A percentile compares a stretch with the other conserved stretches of the same genome.
Evolutionary conservation across 2,888 invertebrate species (phyloP).

Genomic region (Shargacucullia verbasci): DNA sequence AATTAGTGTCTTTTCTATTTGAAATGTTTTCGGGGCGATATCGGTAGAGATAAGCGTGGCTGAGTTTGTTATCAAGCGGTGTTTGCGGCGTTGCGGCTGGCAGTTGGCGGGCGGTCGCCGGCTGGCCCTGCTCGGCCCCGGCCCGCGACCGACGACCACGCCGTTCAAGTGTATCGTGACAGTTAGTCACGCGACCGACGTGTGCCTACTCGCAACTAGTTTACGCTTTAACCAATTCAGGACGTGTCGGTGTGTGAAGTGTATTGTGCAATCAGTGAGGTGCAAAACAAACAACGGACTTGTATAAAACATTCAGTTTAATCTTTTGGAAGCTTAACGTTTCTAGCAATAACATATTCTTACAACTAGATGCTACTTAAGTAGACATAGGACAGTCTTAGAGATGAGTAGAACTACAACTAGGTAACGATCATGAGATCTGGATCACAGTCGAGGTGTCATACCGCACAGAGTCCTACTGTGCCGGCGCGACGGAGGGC

Average conservation of each 20-base stretch:
- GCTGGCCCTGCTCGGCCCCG: constrained; percentile 37
- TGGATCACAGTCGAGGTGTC: constrained; percentile 78
- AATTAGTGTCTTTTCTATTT: constrained; percentile 41
- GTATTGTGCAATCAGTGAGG: constrained; percentile 53
- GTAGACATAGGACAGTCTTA: constrained; percentile 87
- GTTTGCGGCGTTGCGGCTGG: constrained; percentile 26
- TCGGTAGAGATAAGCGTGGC: constrained; percentile 48
- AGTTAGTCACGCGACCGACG: constrained; percentile 20
- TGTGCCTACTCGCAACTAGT: constrained; percentile 14
- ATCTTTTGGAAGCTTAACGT: constrained; percentile 75
- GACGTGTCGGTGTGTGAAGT: constrained; percentile 39
- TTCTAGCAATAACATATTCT: constrained; percentile 74
- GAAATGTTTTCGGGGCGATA: constrained; percentile 46
- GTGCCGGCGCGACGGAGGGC: constrained; percentile 53
- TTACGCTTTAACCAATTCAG: constrained; percentile 27
- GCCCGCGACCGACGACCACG: constrained; percentile 15
- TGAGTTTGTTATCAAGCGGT: constrained; percentile 47
- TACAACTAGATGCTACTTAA: constrained; percentile 81
- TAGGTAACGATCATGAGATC: constrained; percentile 87
- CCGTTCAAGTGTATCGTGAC: constrained; percentile 13
- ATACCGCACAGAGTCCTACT: constrained; percentile 60
- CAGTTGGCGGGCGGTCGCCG: constrained; percentile 51
- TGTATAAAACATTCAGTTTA: constrained; percentile 75
- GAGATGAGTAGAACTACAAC: constrained; percentile 80
- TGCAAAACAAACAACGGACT: constrained; percentile 66